Evolutionary conservation across 2,888 invertebrate genomes (phyloP).

Genomic region (Argyresthia albistria): DNA sequence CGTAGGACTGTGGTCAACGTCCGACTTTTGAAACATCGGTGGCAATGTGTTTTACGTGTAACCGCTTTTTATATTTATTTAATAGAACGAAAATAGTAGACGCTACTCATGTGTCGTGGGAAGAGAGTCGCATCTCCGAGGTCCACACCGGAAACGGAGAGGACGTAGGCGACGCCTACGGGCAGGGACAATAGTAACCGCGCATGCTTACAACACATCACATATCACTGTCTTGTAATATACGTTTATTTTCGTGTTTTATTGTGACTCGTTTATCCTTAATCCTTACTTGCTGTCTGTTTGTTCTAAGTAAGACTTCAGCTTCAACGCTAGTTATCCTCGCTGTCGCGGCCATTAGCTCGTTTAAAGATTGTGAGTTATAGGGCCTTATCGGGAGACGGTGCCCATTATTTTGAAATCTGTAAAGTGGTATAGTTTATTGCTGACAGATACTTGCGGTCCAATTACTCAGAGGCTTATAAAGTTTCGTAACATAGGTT

Average conservation of each 20-base stretch:
- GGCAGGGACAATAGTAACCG: conserved; percentile 40
- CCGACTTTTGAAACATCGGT: background rate
- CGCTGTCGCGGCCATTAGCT: too few species aligned
- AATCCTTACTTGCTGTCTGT: conserved; percentile 17
- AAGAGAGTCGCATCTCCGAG: conserved; percentile 33
- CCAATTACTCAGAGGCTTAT: too few species aligned
- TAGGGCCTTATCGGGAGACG: too few species aligned
- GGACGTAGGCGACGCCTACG: conserved; percentile 61
- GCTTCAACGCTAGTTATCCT: conserved; percentile 9
- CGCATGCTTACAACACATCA: conserved; percentile 36
- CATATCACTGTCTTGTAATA: conserved; percentile 45
- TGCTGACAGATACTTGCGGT: too few species aligned
- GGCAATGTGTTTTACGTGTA: too few species aligned
- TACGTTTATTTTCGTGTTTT: conserved; percentile 21
- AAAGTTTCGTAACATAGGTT: too few species aligned
- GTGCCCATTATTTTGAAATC: too few species aligned
- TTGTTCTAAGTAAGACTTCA: conserved; percentile 44
- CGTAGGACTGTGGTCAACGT: background rate
- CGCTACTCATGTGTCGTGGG: conserved; percentile 19
- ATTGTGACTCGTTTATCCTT: conserved; percentile 18
- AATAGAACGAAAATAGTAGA: too few species aligned
- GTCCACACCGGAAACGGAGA: conserved; percentile 47
- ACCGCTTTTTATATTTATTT: too few species aligned
- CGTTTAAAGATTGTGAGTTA: too few species aligned
- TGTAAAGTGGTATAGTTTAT: too few species aligned